phyloP scores from a whole-genome alignment of 2,113 vertebrate species.

The Engystomops pustulosus region DNA sequence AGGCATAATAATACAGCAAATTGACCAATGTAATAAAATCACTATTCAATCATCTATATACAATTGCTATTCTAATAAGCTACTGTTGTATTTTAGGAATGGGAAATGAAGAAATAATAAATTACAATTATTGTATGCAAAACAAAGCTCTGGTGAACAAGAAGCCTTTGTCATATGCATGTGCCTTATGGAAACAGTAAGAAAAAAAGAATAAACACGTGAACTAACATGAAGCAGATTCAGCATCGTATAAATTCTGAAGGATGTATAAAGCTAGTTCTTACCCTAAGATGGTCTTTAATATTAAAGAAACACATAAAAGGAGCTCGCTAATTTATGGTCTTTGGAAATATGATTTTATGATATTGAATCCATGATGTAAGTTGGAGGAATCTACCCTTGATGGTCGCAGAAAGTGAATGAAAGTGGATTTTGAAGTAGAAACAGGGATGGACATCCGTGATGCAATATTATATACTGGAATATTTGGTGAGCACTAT shows the following conservation, averaged over 20 bases:
- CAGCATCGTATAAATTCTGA: neutral
- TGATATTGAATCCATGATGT: neutral
- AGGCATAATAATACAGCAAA: too few relatives aligned
- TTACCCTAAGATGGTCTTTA: neutral
- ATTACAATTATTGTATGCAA: neutral
- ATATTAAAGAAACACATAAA: neutral
- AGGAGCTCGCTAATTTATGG: neutral
- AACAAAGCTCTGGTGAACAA: neutral
- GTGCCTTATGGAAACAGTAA: neutral
- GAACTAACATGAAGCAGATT: neutral
- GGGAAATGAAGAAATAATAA: slow-evolving; percentile 94
- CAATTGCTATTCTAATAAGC: neutral
- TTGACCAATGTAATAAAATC: neutral
- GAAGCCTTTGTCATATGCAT: neutral
- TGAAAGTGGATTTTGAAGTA: neutral
- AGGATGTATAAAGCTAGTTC: slow-evolving; percentile 9
- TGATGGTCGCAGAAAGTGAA: neutral
- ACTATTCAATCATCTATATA: neutral
- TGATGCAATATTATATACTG: neutral
- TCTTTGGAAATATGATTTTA: neutral
- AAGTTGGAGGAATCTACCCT: neutral
- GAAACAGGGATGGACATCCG: neutral
- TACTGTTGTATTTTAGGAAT: slow-evolving; percentile 80
- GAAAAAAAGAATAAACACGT: neutral
- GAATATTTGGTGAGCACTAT: neutral